These are phyloP conservation scores for Gobio gobio DNA, from an alignment of 2,113 vertebrate species.

Conservation along the genomic window DNA sequence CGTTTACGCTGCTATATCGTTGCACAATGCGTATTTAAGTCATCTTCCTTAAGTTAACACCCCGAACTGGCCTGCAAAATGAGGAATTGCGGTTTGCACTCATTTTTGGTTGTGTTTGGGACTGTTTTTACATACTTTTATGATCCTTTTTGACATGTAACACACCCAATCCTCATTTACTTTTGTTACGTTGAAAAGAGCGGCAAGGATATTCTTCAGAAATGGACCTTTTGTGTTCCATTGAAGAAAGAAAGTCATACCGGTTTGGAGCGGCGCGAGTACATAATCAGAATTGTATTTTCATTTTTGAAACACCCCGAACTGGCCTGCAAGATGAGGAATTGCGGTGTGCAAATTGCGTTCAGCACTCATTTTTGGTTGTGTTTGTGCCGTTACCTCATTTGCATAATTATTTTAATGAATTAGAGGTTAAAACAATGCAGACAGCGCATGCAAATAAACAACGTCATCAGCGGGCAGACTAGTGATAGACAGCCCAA, in stretches of 20 bases:
- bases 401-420: conserved; percentile 15
- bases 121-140: no score
- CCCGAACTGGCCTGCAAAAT: not conserved
- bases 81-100: no score
- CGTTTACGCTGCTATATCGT: not conserved
- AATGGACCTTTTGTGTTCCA: not conserved
- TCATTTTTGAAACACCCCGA: not conserved
- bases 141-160: no score
- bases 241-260: not conserved
- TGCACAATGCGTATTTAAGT: not conserved
- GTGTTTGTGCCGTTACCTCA: conserved; percentile 12
- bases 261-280: not conserved
- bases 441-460: conserved; percentile 8
- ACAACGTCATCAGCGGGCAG: not conserved
- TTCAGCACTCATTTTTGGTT: not conserved
- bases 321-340: not conserved
- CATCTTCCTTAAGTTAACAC: not conserved
- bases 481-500: conserved; percentile 5
- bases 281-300: not conserved
- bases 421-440: conserved; percentile 16
- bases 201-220: not conserved
- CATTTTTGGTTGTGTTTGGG: no score
- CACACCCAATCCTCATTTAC: no score
- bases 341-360: not conserved
- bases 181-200: no score